Base-by-base conservation (phyloP, 2,113 vertebrate genomes). In the Telmatochromis sp. region DNA sequence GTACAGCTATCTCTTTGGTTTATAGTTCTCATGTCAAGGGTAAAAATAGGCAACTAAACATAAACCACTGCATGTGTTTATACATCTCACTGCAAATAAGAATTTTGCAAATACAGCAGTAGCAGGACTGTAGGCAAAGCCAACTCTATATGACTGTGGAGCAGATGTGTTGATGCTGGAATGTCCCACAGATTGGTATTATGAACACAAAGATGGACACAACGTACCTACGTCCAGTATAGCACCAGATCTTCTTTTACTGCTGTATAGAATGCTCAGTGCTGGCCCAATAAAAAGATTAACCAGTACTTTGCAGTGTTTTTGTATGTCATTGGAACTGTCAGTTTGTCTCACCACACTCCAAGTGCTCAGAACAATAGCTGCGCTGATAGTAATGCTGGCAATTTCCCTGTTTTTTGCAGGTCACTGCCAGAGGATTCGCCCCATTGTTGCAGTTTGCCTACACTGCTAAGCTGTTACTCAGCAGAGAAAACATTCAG, bases 361-460 rank as follows among this genome's bases (percentile, higher is more conserved):
- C 85, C 93, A 96, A 95, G 89, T 94, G 93, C 58, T 93, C 58
- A 21, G 94, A 95, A 95, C 96, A 97, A 97, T 94, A 87, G 85
- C 93, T 89, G 70, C 94, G 94, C 96, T 97, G 96, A 97, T 96
- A 93, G 87, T 98, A 97, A 98, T 49, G 1, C 92, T 96, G 95
- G 93, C 96, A 94, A 97, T 97, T 95, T 98, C 96, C 93, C 94
- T 96, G 88, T 94, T 96, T 93, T 95, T 96, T 89, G 89, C 97
- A 99, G 99, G 98, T 99, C 98, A 99, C 98, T 82, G 98, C 98
- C 95, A 97, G 97, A 95, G 99, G 99, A 95, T 99, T 99, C 92
- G 98, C 98, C 94, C 98, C 99, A 68, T 98, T 99, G 97, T 95
- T 99, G 93, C 98, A 99, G 97, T 99, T 99, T 89, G 99, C 99